A percentile compares a stretch with the other conserved stretches of the same genome.
Evolutionary conservation across 2,797 vertebrate genomes (phyloP).

Genomic region (Danio kyathit): DNA sequence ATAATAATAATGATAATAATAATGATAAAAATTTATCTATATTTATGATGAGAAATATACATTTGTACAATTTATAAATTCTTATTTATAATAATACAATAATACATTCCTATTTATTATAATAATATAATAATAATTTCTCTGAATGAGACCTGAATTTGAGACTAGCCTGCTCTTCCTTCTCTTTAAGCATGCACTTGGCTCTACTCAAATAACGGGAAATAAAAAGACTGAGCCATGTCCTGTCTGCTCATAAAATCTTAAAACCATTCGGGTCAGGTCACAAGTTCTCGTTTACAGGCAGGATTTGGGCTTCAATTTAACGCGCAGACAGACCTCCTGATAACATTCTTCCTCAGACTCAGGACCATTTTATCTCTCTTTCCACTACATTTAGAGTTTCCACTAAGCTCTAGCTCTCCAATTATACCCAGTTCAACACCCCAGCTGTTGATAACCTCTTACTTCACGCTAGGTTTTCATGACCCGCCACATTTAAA

Average conservation of each 20-base stretch:
- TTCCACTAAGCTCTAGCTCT: slow-evolving; percentile 32
- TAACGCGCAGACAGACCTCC: not conserved
- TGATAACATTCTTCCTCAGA: slow-evolving; percentile 25
- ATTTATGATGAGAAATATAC: too few relatives aligned
- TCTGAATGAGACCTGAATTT: too few relatives aligned
- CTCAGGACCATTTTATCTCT: slow-evolving; percentile 7
- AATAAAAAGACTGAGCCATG: not conserved
- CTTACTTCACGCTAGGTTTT: slow-evolving; percentile 5
- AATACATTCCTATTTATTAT: too few relatives aligned
- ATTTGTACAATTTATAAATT: too few relatives aligned
- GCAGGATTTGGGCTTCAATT: not conserved
- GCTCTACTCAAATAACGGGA: not conserved
- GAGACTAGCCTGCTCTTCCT: not conserved
- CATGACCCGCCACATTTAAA: slow-evolving; percentile 16
- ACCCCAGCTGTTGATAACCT: slow-evolving; percentile 35
- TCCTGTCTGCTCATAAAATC: not conserved
- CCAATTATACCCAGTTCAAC: slow-evolving; percentile 44
- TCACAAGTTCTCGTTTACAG: not conserved
- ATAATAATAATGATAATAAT: too few relatives aligned
- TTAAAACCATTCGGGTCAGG: not conserved
- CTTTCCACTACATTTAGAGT: slow-evolving; percentile 36
- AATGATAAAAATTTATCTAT: not conserved
- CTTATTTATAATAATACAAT: too few relatives aligned
- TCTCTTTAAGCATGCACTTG: not conserved
- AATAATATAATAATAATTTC: not conserved